Conservation (phyloP, 2,888 invertebrate genomes). For the Eupithecia insigniata region DNA sequence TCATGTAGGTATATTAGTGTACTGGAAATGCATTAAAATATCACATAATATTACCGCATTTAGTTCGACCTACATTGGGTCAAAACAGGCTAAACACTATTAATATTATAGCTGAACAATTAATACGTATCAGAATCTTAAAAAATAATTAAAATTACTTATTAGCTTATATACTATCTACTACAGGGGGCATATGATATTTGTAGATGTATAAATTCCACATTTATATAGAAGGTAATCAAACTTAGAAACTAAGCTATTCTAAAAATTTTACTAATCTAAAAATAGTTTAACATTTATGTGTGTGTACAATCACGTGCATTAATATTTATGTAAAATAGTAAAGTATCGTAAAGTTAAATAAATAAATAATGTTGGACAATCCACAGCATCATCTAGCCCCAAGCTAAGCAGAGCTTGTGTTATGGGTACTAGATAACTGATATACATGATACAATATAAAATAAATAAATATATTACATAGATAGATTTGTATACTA, state of each 20-base stretch:
- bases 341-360: not conserved
- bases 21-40: not conserved
- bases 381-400: too few relatives aligned
- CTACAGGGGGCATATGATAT: not conserved
- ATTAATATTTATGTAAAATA: not conserved
- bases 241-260: not conserved
- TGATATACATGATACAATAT: too few relatives aligned
- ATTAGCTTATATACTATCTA: not conserved
- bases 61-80: not conserved
- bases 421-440: too few relatives aligned
- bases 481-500: too few relatives aligned
- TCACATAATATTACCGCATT: not conserved
- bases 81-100: not conserved
- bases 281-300: not conserved
- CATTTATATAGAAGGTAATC: not conserved
- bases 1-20: not conserved
- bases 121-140: not conserved
- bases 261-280: not conserved
- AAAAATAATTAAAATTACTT: not conserved
- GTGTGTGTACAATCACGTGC: not conserved
- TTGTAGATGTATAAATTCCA: not conserved
- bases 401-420: too few relatives aligned
- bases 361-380: too few relatives aligned
- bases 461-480: too few relatives aligned
- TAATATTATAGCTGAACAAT: not conserved